Percentiles rank a stretch among this genome's conserved stretches.
These are phyloP conservation scores for Mactromeris polynyma DNA, from an alignment of 2,888 invertebrate genomes.

Conservation along the genomic window DNA sequence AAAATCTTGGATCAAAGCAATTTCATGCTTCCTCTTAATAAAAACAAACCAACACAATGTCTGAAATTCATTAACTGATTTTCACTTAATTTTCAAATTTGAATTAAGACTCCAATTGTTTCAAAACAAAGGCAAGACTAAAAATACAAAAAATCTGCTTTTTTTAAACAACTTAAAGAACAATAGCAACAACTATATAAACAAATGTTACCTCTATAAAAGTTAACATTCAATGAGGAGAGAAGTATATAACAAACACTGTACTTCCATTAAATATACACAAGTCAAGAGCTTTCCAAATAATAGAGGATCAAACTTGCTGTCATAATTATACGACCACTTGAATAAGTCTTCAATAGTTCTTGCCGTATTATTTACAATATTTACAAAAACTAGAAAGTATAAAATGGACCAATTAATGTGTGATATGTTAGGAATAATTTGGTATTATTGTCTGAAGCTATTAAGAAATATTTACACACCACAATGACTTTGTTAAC, in stretches of 20 bases:
- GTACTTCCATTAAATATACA: background rate
- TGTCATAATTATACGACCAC: background rate
- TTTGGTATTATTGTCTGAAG: background rate
- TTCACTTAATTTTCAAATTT: too few relatives aligned
- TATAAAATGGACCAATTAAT: conserved; percentile 38
- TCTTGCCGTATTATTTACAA: conserved; percentile 27
- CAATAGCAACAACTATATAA: background rate
- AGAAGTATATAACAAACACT: background rate
- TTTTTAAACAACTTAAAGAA: background rate
- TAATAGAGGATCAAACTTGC: background rate
- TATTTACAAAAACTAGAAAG: conserved; percentile 19
- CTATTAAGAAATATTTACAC: conserved; percentile 38
- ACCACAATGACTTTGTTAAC: conserved; percentile 29
- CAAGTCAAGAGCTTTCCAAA: conserved; percentile 18
- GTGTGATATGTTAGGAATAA: conserved; percentile 23
- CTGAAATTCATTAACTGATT: too few relatives aligned
- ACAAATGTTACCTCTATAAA: background rate
- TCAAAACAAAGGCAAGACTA: background rate
- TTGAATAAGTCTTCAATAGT: background rate
- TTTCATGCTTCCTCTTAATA: too few relatives aligned
- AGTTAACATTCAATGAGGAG: background rate
- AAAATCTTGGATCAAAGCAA: too few relatives aligned
- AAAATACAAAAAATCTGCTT: background rate
- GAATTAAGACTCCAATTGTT: background rate
- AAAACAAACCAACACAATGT: too few relatives aligned